Base-by-base conservation (phyloP, 2,113 vertebrate species). In the Hymenochirus boettgeri region DNA sequence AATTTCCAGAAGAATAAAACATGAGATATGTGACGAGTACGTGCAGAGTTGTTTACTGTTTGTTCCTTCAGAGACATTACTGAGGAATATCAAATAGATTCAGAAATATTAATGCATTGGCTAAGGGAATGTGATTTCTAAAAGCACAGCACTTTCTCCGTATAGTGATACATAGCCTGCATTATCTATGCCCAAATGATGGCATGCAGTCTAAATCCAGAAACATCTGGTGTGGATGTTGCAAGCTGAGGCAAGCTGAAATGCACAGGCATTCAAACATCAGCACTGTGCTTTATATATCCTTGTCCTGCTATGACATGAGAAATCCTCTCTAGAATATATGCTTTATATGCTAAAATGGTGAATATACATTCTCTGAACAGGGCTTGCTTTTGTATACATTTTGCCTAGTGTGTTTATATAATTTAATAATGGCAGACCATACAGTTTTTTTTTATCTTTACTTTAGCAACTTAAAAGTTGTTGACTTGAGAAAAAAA, bases 151-250 rank as follows among this genome's bases (percentile, higher is more conserved):
- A 25, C 21, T 64, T 71, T 27, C 25, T 60, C 10, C 12, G 25
- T 22, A 29, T 56, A 56, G 24, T 47, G 65, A 45, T 19, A 53
- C 46, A 48, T 18, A 5, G 54, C 37, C 37, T 65, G 39, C 47
- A 58, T 66, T 66, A 50, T 66, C 17, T 47, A 19, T 75, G 70
- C 73, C 61, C 64, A 64, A 61, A 70, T 74, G 51, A 57, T 42
- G 66, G 62, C 70, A 22, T 39, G n/a, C 1, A 6, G 48, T 26
- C 67, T 69, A 39, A 46, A 24, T 50, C 29, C 37, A 59, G 48
- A 65, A 70, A 71, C 65, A 70, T 72, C 65, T 72, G 33, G 51
- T 53, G 62, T 69, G 31, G 35, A 74, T n/a, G 12, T 6, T 71
- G 71, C 35, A 27, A 66, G 56, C 42, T 39, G 39, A 12, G n/a